Percentiles rank a stretch among this genome's conserved stretches.
These are phyloP conservation scores for Setipinna tenuifilis DNA, from an alignment of 2,797 vertebrate genomes.

Conservation along the genomic window DNA sequence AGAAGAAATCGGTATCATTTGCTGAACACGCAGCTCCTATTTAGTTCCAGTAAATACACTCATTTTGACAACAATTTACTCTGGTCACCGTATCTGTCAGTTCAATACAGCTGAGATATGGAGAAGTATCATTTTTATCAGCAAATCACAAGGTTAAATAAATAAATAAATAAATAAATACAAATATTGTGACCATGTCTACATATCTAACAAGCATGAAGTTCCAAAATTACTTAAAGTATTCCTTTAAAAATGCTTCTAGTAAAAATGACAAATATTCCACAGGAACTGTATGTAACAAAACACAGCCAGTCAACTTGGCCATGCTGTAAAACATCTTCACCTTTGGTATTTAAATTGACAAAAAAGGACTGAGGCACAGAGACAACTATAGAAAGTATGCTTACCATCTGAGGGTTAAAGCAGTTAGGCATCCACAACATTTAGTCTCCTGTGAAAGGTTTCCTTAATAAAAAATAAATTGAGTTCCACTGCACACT, in stretches of 20 bases:
- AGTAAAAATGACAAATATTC: not conserved
- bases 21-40: not conserved
- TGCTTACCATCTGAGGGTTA: slow-evolving; percentile 15
- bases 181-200: not conserved
- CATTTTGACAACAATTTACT: not conserved
- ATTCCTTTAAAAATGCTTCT: not conserved
- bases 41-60: not conserved
- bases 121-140: not conserved
- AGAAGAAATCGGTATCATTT: not conserved
- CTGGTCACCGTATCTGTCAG: not conserved
- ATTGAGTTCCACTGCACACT: slow-evolving; percentile 75
- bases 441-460: slow-evolving; percentile 44
- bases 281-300: not conserved
- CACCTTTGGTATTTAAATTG: slow-evolving; percentile 6
- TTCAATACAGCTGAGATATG: not conserved
- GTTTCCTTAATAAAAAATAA: slow-evolving; percentile 78
- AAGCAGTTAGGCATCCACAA: not conserved
- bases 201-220: not conserved
- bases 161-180: not conserved
- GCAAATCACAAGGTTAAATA: not conserved
- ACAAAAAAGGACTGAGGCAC: not conserved
- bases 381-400: not conserved
- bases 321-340: not conserved
- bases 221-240: not conserved
- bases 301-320: not conserved